Conservation (phyloP, 2,888 invertebrate species). For the Tipula unca region DNA sequence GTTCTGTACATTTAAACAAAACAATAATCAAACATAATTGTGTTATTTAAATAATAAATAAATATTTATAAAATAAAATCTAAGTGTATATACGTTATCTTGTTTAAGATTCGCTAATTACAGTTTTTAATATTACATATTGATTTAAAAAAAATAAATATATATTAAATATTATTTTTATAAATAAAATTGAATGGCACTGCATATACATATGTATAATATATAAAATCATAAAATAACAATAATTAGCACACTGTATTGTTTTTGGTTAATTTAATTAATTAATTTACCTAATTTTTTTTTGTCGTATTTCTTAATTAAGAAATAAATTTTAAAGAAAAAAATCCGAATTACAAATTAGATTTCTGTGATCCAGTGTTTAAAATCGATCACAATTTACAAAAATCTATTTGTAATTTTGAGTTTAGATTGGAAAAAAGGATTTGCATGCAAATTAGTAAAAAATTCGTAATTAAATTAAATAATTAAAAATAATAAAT, state of each 20-base stretch:
- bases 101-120: background rate
- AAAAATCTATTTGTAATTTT: background rate
- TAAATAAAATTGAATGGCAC: background rate
- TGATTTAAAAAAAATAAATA: background rate
- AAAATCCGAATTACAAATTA: background rate
- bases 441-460: background rate
- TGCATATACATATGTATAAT: background rate
- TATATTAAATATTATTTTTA: background rate
- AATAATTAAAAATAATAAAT: background rate
- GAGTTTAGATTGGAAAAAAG: background rate
- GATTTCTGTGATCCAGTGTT: background rate
- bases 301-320: background rate
- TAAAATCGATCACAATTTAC: background rate
- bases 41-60: background rate
- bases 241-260: background rate
- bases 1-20: background rate
- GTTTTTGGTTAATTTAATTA: background rate
- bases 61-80: background rate
- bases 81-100: slow-evolving; percentile 14
- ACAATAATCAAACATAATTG: background rate
- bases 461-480: background rate
- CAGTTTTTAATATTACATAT: background rate
- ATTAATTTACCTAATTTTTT: background rate
- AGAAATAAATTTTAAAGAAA: background rate
- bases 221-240: background rate